Evolutionary conservation across 2,113 vertebrate genomes (phyloP), one percentile per base, ranked within the genome.

Genomic region (Mormyrus lacerda): DNA sequence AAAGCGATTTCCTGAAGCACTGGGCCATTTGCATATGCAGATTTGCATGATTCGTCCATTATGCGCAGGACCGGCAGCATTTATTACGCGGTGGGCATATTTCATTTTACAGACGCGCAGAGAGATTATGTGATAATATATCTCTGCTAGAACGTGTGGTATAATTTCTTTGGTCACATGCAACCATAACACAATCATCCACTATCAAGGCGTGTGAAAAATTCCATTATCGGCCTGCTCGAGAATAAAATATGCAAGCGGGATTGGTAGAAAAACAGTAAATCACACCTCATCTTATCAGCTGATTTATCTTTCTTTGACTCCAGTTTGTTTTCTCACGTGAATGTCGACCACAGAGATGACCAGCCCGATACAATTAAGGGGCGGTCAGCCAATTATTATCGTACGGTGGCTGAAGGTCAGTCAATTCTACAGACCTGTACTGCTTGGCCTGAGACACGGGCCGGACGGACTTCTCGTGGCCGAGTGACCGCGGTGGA

Each of bases 381-480:
- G 73, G 61, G 61, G n/a, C 15, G 17, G 11, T 79, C 31, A 79
- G 31, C 15, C 73, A 35, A 6, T 39, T 11, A 65, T 31, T 76
- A 19, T 15, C 5, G 15, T 31, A 35, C 45, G 1, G 21, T 27
- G 47, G 21, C 58, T 55, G 91, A 93, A 94, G 93, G 93, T 27
- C 19, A 17, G 58, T 4, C 47, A 19, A 9, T 3, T 50, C 73
- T 7, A 42, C 11, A 24, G 94, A 95, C 93, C 93, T 93, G 91
- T 93, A 91, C 93, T 93, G 92, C 94, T 94, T 93, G 93, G 93
- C 93, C 92, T 90, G 92, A 93, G 93, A 92, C 92, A 85, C 91
- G 92, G 73, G 93, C 94, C 93, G 92, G 92, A 91, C 90, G 93
- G 93, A 92, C 92, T 93, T 91, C 92, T 93, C 91, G 93, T 51